Evolutionary conservation across 2,797 vertebrate genomes (phyloP).

Genomic region (Sylvia borin): DNA sequence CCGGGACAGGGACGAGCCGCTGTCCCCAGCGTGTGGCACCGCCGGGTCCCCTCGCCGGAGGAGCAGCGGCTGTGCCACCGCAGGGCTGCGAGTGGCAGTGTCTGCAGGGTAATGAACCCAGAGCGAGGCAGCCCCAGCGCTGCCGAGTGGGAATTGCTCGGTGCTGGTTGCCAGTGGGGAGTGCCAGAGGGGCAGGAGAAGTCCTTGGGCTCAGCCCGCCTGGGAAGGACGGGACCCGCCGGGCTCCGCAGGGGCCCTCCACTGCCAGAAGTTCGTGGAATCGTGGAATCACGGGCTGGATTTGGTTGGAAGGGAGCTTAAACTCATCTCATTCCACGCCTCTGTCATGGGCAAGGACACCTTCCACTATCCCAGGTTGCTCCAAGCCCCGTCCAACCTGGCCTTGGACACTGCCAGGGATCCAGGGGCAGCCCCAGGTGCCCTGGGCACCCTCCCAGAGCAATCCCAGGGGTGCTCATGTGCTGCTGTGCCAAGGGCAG

Average conservation of each 20-base stretch:
- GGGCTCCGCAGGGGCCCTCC: neutral
- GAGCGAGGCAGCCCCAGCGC: neutral
- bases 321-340: neutral
- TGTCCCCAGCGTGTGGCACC: neutral
- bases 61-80: constrained; percentile 6
- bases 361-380: accelerated
- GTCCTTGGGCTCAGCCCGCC: neutral
- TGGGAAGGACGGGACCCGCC: accelerated
- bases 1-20: accelerated
- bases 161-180: neutral
- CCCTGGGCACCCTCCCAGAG: neutral
- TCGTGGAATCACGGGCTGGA: neutral
- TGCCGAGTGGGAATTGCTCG: accelerated
- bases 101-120: neutral
- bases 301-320: neutral
- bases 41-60: neutral
- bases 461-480: neutral
- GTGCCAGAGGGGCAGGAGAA: neutral
- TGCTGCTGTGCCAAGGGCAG: neutral
- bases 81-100: constrained; percentile 36
- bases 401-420: neutral
- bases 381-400: accelerated
- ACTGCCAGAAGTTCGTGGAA: accelerated
- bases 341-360: accelerated
- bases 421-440: neutral